Evolutionary conservation across 2,113 vertebrate species (phyloP).

Genomic region (Gymnobelideus leadbeateri): DNA sequence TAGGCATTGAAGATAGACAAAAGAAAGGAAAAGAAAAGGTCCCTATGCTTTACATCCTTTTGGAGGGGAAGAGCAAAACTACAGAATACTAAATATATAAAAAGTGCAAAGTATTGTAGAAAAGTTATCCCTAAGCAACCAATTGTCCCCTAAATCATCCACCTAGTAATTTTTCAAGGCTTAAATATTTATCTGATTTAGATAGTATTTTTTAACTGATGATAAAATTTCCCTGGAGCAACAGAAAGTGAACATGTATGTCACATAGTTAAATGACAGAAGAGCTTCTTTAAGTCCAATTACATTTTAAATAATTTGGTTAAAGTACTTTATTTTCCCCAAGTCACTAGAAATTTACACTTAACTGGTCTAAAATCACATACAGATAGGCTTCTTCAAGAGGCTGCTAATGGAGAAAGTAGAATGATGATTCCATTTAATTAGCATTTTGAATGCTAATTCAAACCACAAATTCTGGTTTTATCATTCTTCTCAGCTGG

Average conservation of each 20-base stretch:
- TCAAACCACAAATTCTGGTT: slow-evolving; percentile 14
- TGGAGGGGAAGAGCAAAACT: no score
- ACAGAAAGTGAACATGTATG: not conserved
- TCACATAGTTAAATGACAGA: not conserved
- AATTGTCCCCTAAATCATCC: not conserved
- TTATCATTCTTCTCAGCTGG: not conserved
- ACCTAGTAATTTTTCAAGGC: not conserved
- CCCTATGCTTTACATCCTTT: no score
- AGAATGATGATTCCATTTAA: not conserved
- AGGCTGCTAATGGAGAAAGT: not conserved
- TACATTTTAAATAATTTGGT: slow-evolving; percentile 46
- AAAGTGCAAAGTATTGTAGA: not conserved
- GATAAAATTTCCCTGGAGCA: not conserved
- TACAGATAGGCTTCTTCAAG: not conserved
- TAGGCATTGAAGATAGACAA: not conserved
- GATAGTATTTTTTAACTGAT: not conserved
- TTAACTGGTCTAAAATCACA: slow-evolving; percentile 11
- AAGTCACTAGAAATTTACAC: slow-evolving; percentile 14
- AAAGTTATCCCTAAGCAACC: not conserved
- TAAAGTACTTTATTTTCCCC: slow-evolving; percentile 20
- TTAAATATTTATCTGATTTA: not conserved
- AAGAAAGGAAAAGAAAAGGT: not conserved
- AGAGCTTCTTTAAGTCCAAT: slow-evolving; percentile 15
- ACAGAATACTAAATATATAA: not conserved
- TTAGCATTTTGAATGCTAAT: slow-evolving; percentile 1